phyloP scores from a whole-genome alignment of 2,797 vertebrate genomes.

The Oryzias dopingdopingensis region DNA sequence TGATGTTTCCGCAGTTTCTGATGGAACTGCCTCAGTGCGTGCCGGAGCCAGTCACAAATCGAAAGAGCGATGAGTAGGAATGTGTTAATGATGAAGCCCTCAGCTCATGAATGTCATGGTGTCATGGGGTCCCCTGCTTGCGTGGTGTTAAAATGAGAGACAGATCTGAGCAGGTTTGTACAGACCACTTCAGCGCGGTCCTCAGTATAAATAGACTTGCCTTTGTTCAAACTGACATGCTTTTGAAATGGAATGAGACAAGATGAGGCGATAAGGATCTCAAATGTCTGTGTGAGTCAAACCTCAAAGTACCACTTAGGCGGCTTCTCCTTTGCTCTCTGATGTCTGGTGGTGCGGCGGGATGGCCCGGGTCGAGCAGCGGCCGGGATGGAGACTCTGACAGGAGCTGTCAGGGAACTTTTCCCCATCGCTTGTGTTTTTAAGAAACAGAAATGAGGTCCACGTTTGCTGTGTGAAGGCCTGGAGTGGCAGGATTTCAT shows the following conservation, averaged over 20 bases:
- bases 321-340: constrained; percentile 55
- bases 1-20: constrained; percentile 16
- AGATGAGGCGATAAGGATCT: constrained; percentile 68
- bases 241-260: constrained; percentile 67
- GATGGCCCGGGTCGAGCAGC: constrained; percentile 43
- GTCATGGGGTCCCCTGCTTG: constrained; percentile 16
- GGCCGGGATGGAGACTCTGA: constrained; percentile 54
- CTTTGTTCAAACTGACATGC: constrained; percentile 70
- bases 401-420: constrained; percentile 52
- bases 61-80: constrained; percentile 45
- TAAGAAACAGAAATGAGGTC: constrained; percentile 34
- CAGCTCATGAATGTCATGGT: constrained; percentile 43
- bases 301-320: constrained; percentile 73
- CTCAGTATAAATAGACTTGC: constrained; percentile 70
- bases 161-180: constrained; percentile 41
- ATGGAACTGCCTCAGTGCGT: constrained; percentile 13
- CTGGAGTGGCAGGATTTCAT: constrained; percentile 34
- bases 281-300: constrained; percentile 66
- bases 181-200: constrained; percentile 54
- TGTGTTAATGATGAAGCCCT: constrained; percentile 36
- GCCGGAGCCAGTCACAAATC: constrained; percentile 39
- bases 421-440: constrained; percentile 19
- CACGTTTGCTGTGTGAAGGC: constrained; percentile 16
- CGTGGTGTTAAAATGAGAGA: constrained; percentile 44
- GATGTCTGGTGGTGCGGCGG: constrained; percentile 51